Evolutionary conservation across 2,113 vertebrate species (phyloP), one percentile per base, ranked within the genome.

Genomic region (Dasyornis broadbenti): DNA sequence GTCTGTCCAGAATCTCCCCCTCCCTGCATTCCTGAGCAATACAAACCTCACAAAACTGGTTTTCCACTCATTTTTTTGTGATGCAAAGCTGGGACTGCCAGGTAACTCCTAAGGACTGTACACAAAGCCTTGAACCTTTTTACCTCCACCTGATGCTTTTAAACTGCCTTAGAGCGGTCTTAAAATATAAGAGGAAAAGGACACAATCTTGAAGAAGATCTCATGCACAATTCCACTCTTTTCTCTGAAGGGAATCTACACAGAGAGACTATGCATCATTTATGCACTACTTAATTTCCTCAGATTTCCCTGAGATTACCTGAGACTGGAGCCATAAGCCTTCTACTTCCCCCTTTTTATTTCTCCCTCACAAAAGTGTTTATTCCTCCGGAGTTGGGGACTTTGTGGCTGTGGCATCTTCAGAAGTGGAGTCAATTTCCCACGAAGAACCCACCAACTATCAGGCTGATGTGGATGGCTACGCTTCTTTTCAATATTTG

Each of bases 51-150:
- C 79, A 73, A 50, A 85, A 95, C 80, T 12, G 56, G 37, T 95
- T 96, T 96, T 61, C 27, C 37, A 71, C 56, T 77, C 18, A 11
- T 44, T 72, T 92, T 73, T 68, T 86, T 83, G 60, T 56, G 72
- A 45, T n/a, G 37, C 33, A 70, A 95, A 93, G 13, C 75, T 89
- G 72, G 87, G 22, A 54, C 61, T 79, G 33, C 53, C 73, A 63
- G 35, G 30, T 89, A 89, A 56, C 16, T 68, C 78, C 42, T 72
- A 75, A 72, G 76, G 71, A 88, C 78, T 39, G 39, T 47, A 68
- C 68, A 90, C 73, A 96, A 93, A 94, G n/a, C 75, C 60, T 95
- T 82, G 22, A 92, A 82, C 16, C 11, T 85, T 97, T 97, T 96
- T 72, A 95, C 93, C 65, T 91, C 70, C 82, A 57, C 72, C 65